Conservation (phyloP, 2,888 invertebrate species). For the Rambutsinella grinnellia region DNA sequence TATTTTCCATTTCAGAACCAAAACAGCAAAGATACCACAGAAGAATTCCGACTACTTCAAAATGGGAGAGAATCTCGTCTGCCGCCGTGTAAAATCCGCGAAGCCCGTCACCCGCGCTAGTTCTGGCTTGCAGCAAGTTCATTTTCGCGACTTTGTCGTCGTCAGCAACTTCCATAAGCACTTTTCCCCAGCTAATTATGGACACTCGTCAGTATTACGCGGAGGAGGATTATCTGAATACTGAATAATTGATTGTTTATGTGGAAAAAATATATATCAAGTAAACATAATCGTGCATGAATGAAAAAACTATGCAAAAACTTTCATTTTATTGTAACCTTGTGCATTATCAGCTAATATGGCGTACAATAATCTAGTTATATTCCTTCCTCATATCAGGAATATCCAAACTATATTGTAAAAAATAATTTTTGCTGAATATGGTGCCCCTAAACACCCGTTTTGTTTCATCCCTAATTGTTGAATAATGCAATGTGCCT, state of each 20-base stretch:
- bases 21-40: slow-evolving; percentile 55
- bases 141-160: slow-evolving; percentile 57
- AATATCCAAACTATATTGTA: no score
- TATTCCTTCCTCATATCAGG: no score
- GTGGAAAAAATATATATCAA: no score
- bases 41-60: slow-evolving; percentile 54
- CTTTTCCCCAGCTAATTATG: slow-evolving; percentile 62
- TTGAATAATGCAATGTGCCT: slow-evolving; percentile 28
- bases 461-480: no score
- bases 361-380: no score
- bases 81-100: slow-evolving; percentile 57
- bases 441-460: no score
- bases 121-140: slow-evolving; percentile 34
- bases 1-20: slow-evolving; percentile 29
- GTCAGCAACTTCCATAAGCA: slow-evolving; percentile 55
- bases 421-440: no score
- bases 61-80: slow-evolving; percentile 57
- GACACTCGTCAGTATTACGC: slow-evolving; percentile 41
- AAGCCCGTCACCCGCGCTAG: slow-evolving; percentile 32
- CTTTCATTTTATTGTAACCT: no score
- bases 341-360: no score
- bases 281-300: no score
- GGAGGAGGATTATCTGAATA: slow-evolving; percentile 22
- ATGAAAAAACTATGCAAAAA: no score
- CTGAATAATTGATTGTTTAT: no score